Base-by-base conservation (phyloP, 1,140 invertebrate genomes). In the Cydia strobilella region DNA sequence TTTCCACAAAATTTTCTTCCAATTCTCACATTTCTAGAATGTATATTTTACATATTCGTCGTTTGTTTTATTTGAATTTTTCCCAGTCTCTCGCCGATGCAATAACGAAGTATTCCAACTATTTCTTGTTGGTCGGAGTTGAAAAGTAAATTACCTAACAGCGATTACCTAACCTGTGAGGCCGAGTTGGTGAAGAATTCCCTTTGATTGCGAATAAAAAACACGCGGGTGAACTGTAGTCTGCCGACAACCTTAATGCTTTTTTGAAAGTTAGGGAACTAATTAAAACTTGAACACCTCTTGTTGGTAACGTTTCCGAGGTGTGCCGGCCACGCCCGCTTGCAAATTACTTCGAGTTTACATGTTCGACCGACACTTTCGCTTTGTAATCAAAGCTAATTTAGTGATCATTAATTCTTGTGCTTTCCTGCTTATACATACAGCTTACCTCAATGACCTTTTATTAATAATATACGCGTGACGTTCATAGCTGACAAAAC, bases 251-350 rank as follows among this genome's bases (percentile, higher is more conserved):
- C 79, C 79, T 81, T 85, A 85, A 85, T 82, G 79, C 80, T 84
- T 85, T 82, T 86, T 86, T 78, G 79, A 80, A 80, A 86, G 84
- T 88, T 83, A 72, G 51, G 69, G 75, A 86, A 88, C 81, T 88
- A 88, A 88, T 88, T 87, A 87, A 86, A 88, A 88, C 79, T 86
- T 88, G 76, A 86, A 82, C 83, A 86, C 82, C 85, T 84, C 79
- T 87, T 80, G 82, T 84, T 84, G 78, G 76, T 63, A 78, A 74
- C 77, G 78, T 78, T 83, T 81, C 78, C 79, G 76, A 75, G 79
- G 73, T 80, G 76, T 80, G 78, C 80, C 72, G 72, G 69, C 71
- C 75, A 75, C 45, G 31, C 65, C 65, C 31, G 65, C 75, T 73
- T 74, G 72, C 79, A 85, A 86, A 87, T 88, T 84, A 80, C 80